Base-by-base conservation (phyloP, 2,888 invertebrate genomes). In the Aromia moschata region DNA sequence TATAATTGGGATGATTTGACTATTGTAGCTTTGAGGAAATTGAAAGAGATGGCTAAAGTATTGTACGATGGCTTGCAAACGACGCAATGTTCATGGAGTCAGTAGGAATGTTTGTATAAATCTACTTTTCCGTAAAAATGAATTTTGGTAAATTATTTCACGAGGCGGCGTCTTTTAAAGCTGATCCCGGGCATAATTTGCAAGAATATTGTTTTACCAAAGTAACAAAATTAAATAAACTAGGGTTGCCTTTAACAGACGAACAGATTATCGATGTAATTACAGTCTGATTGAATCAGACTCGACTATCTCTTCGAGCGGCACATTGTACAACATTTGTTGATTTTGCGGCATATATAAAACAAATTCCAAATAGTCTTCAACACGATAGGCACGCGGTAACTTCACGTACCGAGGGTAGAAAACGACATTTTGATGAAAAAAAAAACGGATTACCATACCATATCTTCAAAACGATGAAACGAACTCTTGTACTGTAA, bases 11-110 rank as follows among this genome's bases (percentile, higher is more conserved):
- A 40, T 12, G 40, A 40, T 2, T 14, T 16, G 12, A 40, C 40
- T n/a, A 40, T 17, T 40, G 15, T 40, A 16, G 40, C 40, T 10
- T 10, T 40, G 15, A 17, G 40, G 10, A 40, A 40, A 40, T 40
- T 40, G 10, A 40, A 40, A n/a, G 16, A 17, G 17, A 9, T 40
- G 5, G 40, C 40, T 2, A 15, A 16, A 2, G 63, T n/a, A 55
- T 72, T 53, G 62, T 67, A 16, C 57, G 68, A 49, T 70, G 67
- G 65, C 36, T 46, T 11, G 71, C 67, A 1, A 67, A 69, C 62
- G 62, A 69, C 4, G 71, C 71, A 11, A 53, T 16, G 9, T 40
- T 16, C 40, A 7, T 40, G 40, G 40, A 12, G 11, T 14, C 40
- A 16, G 12, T 40, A 17, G 40, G 16, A 40, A 11, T 7, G 9